phyloP scores from a whole-genome alignment of 2,797 vertebrate species.

The Echeneis naucrates region DNA sequence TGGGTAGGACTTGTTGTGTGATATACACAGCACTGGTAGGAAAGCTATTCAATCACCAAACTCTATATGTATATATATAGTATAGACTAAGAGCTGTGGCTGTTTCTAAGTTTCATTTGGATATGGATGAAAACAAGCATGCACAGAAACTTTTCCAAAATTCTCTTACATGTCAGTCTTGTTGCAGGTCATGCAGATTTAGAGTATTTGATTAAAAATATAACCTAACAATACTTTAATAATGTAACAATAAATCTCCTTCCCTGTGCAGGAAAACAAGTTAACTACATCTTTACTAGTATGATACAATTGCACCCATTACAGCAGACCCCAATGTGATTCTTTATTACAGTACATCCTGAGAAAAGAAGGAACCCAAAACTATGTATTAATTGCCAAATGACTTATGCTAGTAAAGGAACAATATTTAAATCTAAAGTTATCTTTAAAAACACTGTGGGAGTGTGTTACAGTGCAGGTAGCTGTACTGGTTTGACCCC shows the following conservation, averaged over 20 bases:
- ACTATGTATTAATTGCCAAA: slow-evolving; percentile 38
- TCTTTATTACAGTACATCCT: slow-evolving; percentile 8
- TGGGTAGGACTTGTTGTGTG: neutral
- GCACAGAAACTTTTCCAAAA: slow-evolving; percentile 32
- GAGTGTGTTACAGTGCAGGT: slow-evolving; percentile 40
- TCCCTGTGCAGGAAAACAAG: neutral
- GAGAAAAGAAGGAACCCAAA: neutral
- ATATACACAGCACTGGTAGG: slow-evolving; percentile 11
- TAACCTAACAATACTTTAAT: neutral
- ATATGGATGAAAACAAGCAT: slow-evolving; percentile 7
- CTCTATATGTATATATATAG: no score
- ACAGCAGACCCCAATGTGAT: neutral
- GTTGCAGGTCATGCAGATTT: neutral
- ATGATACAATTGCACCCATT: neutral
- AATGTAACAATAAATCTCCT: neutral
- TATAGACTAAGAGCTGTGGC: no score
- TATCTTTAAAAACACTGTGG: slow-evolving; percentile 35
- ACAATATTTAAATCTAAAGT: slow-evolving; percentile 48
- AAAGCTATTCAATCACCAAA: slow-evolving; percentile 18
- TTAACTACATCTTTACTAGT: neutral
- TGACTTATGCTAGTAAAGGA: slow-evolving; percentile 44
- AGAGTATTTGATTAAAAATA: slow-evolving; percentile 3
- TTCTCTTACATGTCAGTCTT: neutral
- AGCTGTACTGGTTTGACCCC: slow-evolving; percentile 60
- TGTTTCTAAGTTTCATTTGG: slow-evolving; percentile 13